Conservation (phyloP, 1,140 invertebrate genomes). For the Penaeus vannamei region DNA sequence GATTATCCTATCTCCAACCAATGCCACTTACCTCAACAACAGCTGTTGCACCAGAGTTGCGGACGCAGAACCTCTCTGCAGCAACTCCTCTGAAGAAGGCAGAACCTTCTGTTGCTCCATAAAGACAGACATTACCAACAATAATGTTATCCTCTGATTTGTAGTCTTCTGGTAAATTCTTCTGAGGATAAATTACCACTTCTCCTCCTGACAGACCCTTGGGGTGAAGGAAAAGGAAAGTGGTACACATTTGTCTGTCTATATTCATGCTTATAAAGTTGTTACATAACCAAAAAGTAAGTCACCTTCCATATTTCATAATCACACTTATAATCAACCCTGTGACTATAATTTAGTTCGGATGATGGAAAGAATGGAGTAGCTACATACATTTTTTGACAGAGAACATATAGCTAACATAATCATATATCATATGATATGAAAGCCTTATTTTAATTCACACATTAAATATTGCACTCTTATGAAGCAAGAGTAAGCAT, state of each 20-base stretch:
- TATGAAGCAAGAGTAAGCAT: no score
- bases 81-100: conserved; percentile 97
- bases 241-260: not conserved
- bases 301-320: not conserved
- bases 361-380: no score
- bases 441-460: no score
- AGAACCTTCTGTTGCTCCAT: conserved; percentile 94
- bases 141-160: conserved; percentile 96
- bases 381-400: no score
- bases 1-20: not conserved
- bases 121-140: conserved; percentile 98
- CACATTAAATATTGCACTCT: no score
- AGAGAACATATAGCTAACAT: no score
- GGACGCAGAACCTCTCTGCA: conserved; percentile 97
- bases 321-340: not conserved
- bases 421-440: no score
- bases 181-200: conserved; percentile 94
- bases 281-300: not conserved
- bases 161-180: conserved; percentile 81
- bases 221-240: conserved; percentile 68
- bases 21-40: conserved; percentile 80
- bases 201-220: conserved; percentile 95
- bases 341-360: no score
- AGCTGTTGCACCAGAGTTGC: conserved; percentile 95
- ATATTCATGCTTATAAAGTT: not conserved